Evolutionary conservation across 30 jellyfish, hydroid and myxozoan genomes (phyloP), one percentile per base, ranked within the genome.

Genomic region (Aurelia aurita): DNA sequence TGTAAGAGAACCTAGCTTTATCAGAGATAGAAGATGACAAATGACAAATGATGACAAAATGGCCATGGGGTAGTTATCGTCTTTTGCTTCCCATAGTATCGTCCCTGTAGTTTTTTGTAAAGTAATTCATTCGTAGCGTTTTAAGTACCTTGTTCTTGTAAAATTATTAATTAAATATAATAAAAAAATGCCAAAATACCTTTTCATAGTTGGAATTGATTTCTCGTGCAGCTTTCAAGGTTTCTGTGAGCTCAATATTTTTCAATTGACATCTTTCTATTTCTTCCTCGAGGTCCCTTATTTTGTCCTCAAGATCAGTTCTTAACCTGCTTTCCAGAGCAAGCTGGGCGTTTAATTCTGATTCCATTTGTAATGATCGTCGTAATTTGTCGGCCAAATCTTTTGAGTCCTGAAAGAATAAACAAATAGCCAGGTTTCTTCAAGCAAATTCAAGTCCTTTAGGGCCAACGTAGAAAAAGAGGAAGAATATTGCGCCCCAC

Each of bases 191-290:
- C 12, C 0, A 55, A 55, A 12, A 55, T 45, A 70, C 82, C 82
- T 45, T 70, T 70, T 70, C 82, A 45, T 70, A 70, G 31, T 70
- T 70, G 6, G 49, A 8, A 22, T 46, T 70, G 43, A 70, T 70
- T 18, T 45, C 22, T 45, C 49, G 47, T 14, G 82, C 9, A 2
- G 82, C 82, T n/a, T 70, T 70, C 43, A 70, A n/a, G 3, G 82
- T 29, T 45, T 70, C 69, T 70, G 82, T 70, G 14, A 70, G 82
- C 27, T 70, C 82, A 16, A 45, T 18, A 70, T 70, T 45, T 19
- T 29, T 43, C 82, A 45, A 14, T 21, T 3, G 67, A 45, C 35
- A 16, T 3, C 27, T 70, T 43, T 45, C 82, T 15, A 35, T 11
- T 28, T 70, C 68, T 8, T 14, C 27, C 22, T 45, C 68, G 0